These are phyloP conservation scores for Ambastaia sidthimunki DNA, from an alignment of 2,797 vertebrate species.

Conservation along the genomic window DNA sequence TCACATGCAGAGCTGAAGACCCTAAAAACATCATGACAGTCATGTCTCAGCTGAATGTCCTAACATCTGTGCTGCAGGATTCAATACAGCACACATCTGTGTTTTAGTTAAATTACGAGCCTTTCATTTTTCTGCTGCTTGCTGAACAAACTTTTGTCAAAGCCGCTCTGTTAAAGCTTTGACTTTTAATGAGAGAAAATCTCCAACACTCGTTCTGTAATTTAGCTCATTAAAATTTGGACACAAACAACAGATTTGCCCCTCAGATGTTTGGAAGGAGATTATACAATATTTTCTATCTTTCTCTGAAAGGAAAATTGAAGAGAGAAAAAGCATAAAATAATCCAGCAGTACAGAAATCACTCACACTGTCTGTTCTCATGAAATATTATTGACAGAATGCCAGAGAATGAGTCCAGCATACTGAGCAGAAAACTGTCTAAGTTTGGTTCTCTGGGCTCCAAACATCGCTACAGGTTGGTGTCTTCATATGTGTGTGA, in stretches of 20 bases:
- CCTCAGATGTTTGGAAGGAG: constrained; percentile 32
- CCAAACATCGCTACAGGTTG: constrained; percentile 85
- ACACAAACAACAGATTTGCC: constrained; percentile 30
- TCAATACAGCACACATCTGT: background rate
- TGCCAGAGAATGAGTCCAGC: constrained; percentile 84
- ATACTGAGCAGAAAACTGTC: constrained; percentile 84
- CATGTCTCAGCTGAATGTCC: no score
- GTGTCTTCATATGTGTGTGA: constrained; percentile 1
- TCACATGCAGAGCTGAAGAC: background rate
- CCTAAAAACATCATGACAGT: no score
- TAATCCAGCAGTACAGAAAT: background rate
- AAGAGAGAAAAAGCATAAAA: background rate
- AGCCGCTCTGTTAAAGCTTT: constrained; percentile 39
- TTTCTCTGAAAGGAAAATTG: background rate
- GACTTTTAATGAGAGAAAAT: constrained; percentile 49
- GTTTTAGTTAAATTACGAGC: constrained; percentile 10
- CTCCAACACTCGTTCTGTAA: constrained; percentile 40
- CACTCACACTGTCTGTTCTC: background rate
- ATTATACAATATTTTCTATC: background rate
- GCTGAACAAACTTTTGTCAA: constrained; percentile 9
- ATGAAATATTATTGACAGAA: constrained; percentile 66
- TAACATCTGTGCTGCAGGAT: no score
- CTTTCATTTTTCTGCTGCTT: constrained; percentile 38
- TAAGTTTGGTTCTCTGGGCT: constrained; percentile 84
- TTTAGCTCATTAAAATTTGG: constrained; percentile 43